Percentiles rank a stretch among this genome's conserved stretches.
These are phyloP conservation scores for Heliconius erato DNA, from an alignment of 2,888 invertebrate species.

Conservation along the genomic window DNA sequence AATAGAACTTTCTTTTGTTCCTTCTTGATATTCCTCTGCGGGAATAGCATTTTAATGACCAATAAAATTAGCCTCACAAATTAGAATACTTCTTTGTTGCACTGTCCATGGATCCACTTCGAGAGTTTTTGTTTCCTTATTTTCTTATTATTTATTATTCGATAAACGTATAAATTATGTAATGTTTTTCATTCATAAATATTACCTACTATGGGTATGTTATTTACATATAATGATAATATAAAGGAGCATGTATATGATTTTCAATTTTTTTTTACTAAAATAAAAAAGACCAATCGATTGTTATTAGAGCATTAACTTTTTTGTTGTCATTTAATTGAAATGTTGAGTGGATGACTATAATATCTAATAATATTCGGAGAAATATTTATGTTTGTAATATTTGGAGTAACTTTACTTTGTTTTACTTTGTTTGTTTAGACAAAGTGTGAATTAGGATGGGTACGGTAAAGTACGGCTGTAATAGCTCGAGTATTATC, in stretches of 20 bases:
- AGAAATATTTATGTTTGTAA: background rate
- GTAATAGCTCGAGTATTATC: background rate
- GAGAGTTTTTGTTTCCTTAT: background rate
- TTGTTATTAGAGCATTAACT: background rate
- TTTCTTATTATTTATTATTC: constrained; percentile 26
- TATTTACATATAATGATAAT: background rate
- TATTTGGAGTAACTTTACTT: background rate
- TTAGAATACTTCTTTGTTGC: constrained; percentile 46
- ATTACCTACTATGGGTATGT: background rate
- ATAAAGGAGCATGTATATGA: background rate
- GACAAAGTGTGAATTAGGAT: background rate
- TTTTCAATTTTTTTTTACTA: no score
- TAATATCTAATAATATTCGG: background rate
- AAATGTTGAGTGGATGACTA: background rate
- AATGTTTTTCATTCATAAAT: constrained; percentile 10
- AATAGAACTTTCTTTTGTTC: constrained; percentile 26
- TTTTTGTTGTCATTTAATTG: no score
- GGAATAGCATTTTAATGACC: constrained; percentile 47
- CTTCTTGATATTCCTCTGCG: constrained; percentile 34
- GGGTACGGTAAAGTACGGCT: background rate
- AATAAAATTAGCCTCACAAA: constrained; percentile 51
- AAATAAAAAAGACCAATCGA: no score
- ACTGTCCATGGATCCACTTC: constrained; percentile 28
- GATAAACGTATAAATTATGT: background rate
- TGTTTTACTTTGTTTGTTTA: background rate